Base-by-base conservation (phyloP, 2,888 invertebrate species). In the Drosophila rubida region DNA sequence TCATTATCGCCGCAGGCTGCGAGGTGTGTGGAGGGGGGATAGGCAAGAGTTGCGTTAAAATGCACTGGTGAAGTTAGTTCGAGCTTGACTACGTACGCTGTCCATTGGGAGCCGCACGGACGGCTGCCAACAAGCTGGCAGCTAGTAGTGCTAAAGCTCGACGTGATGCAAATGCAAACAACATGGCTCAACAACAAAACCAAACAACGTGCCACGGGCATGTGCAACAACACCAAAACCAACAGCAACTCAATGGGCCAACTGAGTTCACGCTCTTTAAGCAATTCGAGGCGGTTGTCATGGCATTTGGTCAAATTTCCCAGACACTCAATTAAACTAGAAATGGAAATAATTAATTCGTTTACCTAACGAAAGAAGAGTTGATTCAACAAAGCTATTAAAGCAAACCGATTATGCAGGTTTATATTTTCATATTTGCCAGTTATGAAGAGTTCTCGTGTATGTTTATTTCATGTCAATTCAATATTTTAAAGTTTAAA, bases 1-100 rank as follows among this genome's bases (percentile, higher is more conserved):
- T 79, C 86, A 30, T 77, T 64, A 44, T 50, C 30, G 8, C 64
- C 81, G 39, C 86, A 86, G 30, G 66, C 84, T 77, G 23, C 6
- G 16, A n/a, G 27, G 13, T 19, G 8, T 25, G 11, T 19, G 35
- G 16, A 39, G 8, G 22, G 11, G 19, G 35, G 16, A 39, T 16
- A 53, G 2, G 2, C 27, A 30, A 13, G 9, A 35, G 14, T 23
- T 32, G 7, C 30, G 44, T 16, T 44, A 13, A 23, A 30, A 7
- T 11, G 23, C 23, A 22, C 48, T 32, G 4, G 30, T 16, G 13
- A 23, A 39, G 13, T 25, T 7, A 9, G 27, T 23, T 37, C 13
- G 14, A n/a, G 25, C 7, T 7, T 23, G 30, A 8, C 11, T 62
- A 79, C 79, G 22, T 73, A 81, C 78, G 57, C 42, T 42, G 32